Percentiles rank a stretch among this genome's conserved stretches.
Conservation (phyloP, 2,888 invertebrate genomes). For the Ectemnius lituratus region DNA sequence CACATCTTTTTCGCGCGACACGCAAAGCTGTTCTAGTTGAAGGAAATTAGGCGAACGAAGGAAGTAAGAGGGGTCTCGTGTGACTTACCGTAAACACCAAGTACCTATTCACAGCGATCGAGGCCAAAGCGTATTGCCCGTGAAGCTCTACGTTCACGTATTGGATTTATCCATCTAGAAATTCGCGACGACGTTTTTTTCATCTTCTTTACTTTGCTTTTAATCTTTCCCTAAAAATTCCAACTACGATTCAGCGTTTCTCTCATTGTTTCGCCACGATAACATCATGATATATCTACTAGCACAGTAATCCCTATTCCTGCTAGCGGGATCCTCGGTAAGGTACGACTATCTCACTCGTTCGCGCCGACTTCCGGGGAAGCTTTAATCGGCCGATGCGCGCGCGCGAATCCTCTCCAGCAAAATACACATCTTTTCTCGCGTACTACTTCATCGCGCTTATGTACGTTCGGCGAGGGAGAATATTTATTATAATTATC, state of each 20-base stretch:
- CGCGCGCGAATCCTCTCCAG: not conserved
- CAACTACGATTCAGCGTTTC: not conserved
- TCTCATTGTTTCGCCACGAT: not conserved
- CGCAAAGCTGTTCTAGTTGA: conserved; percentile 45
- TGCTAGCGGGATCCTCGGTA: not conserved
- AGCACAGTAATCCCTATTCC: too few species aligned
- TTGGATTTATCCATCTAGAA: conserved; percentile 17
- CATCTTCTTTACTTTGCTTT: too few species aligned
- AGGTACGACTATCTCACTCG: not conserved
- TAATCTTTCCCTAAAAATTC: conserved; percentile 1
- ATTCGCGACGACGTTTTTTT: not conserved
- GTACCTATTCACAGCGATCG: conserved; percentile 21
- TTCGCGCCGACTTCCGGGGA: not conserved
- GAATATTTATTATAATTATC: conserved; percentile 27
- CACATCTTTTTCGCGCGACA: conserved; percentile 39
- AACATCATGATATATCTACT: too few species aligned
- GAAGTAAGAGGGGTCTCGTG: conserved; percentile 26
- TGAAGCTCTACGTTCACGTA: conserved; percentile 29
- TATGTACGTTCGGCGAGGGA: conserved; percentile 6
- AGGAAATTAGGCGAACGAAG: conserved; percentile 33
- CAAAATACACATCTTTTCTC: conserved; percentile 34
- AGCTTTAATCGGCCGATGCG: not conserved
- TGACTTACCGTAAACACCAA: conserved; percentile 8
- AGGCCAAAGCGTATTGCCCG: conserved; percentile 41
- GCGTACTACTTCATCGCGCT: not conserved